These are phyloP conservation scores for Lepidurus couesii DNA, from an alignment of 1,140 invertebrate species.

Conservation along the genomic window DNA sequence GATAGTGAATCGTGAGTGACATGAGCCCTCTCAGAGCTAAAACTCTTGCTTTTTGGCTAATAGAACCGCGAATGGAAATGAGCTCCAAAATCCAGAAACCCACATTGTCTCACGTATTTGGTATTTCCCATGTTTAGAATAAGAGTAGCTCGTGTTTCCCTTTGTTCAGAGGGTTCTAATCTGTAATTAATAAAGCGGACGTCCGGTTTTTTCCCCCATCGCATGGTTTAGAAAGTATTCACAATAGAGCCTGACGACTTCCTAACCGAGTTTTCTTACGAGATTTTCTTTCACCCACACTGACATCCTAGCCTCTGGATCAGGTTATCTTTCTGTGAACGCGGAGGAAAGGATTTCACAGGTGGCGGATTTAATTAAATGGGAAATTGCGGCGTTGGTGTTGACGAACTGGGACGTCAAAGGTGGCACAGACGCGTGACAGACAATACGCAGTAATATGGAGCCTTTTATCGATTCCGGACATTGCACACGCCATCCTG, in stretches of 20 bases:
- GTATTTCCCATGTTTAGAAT: no score
- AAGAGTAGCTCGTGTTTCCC: no score
- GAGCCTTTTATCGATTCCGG: not conserved
- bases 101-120: not conserved
- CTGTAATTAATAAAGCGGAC: not conserved
- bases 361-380: constrained; percentile 5
- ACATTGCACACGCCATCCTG: constrained; percentile 3
- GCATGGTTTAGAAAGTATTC: not conserved
- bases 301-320: no score
- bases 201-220: not conserved
- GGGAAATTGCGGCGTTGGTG: not conserved
- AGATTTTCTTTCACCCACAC: no score
- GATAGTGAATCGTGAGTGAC: not conserved
- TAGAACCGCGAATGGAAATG: not conserved
- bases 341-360: not conserved
- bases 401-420: not conserved
- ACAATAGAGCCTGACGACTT: no score
- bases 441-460: not conserved
- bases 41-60: not conserved
- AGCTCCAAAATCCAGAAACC: not conserved
- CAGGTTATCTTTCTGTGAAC: not conserved
- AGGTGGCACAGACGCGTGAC: not conserved
- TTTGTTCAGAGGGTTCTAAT: not conserved
- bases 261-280: no score
- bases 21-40: not conserved